Percentiles rank a stretch among this genome's conserved stretches.
phyloP scores from a whole-genome alignment of 2,888 invertebrate genomes.

The Dorcus hopei region DNA sequence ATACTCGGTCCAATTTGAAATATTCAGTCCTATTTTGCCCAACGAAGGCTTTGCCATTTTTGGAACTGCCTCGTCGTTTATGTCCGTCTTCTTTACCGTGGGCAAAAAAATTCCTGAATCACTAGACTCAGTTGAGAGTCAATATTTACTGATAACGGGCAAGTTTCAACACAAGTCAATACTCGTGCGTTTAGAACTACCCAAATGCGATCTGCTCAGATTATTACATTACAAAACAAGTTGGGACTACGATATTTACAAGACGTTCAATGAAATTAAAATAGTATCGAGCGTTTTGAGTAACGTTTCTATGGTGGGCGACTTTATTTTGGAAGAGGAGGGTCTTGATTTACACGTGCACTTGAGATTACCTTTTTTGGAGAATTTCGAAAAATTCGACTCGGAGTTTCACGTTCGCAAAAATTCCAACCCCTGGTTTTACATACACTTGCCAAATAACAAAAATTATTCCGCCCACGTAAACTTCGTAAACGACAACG shows the following conservation, averaged over 20 bases:
- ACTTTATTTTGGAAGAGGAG: slow-evolving; percentile 16
- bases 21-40: neutral
- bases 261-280: slow-evolving; percentile 4
- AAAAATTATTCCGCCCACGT: slow-evolving; percentile 15
- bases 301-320: slow-evolving; percentile 9
- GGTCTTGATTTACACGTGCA: slow-evolving; percentile 19
- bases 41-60: neutral
- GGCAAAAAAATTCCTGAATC: too few relatives aligned
- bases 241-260: slow-evolving; percentile 6
- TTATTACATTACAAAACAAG: slow-evolving; percentile 1
- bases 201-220: slow-evolving; percentile 7
- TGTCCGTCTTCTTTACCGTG: too few relatives aligned
- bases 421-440: slow-evolving; percentile 19
- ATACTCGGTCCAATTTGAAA: too few relatives aligned
- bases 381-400: slow-evolving; percentile 21
- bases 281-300: slow-evolving; percentile 15
- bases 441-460: slow-evolving; percentile 16
- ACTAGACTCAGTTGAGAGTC: too few relatives aligned
- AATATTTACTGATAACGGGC: neutral
- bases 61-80: neutral
- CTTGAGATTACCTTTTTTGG: slow-evolving; percentile 19
- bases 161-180: slow-evolving; percentile 2
- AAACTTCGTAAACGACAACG: slow-evolving; percentile 9
- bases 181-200: slow-evolving; percentile 3
- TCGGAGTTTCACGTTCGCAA: slow-evolving; percentile 21